Evolutionary conservation across 2,797 vertebrate species (phyloP), one percentile per base, ranked within the genome.

Genomic region (Sebastes ruberrimus): DNA sequence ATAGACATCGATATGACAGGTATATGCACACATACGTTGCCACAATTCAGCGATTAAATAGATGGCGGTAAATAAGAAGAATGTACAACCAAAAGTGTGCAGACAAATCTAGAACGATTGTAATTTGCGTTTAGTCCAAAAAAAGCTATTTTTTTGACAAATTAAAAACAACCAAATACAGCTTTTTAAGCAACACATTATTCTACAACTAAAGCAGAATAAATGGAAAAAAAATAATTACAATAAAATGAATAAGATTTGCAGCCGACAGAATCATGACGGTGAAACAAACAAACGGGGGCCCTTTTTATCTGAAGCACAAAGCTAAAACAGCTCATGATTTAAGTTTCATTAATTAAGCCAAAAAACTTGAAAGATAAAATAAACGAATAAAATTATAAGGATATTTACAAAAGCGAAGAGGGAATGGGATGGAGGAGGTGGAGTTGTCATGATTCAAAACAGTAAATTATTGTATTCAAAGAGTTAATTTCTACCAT

Each of bases 321-420:
- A 6, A 84, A 80, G 28, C 7, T 28, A 75, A 76, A 85, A 30
- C 20, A 74, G 61, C 66, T 81, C 70, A 85, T 76, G 65, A 88
- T 82, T 81, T 64, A 64, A 67, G 35, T 69, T 74, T 78, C n/a
- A n/a, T 56, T 55, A 72, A 78, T 32, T 13, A 67, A 75, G 56
- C 32, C 69, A 83, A 88, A 80, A 60, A 80, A 60, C 5, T 61
- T 30, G 7, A 78, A 84, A 76, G n/a, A 68, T 18, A 62, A 80
- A 81, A 83, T 10, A 67, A 84, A 86, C 18, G 3, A 86, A 87
- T 32, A 70, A 0, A 71, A 71, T 57, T 27, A 70, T 82, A 81
- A 74, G 46, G 70, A 56, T 91, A 93, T 95, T 88, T 92, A 93
- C 90, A 94, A 76, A 75, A 72, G 49, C 22, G n/a, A 72, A 57